Base-by-base conservation (phyloP, 2,888 invertebrate genomes). In the Leucophenga montana region DNA sequence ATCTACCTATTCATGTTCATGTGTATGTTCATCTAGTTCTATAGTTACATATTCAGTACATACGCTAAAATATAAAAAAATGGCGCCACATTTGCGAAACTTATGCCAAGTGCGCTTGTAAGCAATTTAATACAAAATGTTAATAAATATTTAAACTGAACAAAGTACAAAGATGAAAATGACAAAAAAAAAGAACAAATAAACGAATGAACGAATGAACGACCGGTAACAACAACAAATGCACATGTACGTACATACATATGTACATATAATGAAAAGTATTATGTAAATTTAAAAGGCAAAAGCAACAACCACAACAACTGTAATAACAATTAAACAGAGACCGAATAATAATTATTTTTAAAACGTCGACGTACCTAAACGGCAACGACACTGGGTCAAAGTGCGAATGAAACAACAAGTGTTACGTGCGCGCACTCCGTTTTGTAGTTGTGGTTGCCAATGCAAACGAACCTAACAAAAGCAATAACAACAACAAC, bases 101-200 rank as follows among this genome's bases (percentile, higher is more conserved):
- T 39, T 39, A 8, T 39, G 39, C 39, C 20, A 53, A 20, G 18
- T 13, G 22, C 54, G 18, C 11, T 54, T 18, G 14, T 54, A 22
- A 54, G 11, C 11, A 54, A 18, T 54, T 54, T 54, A 54, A 20
- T 18, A 13, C 16, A 54, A 18, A 22, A 53, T 39, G 31, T 62
- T 62, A 31, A 62, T 39, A 62, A 44, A 62, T 62, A 62, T 39
- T 46, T 22, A 65, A 48, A 46, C 18, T 50, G 48, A 48, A 48
- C 48, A 65, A 65, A 48, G 66, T 31, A 33, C 66, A 53, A 54
- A 50, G 20, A 48, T 20, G 11, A 50, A 65, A 22, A 50, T 39
- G n/a, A 65, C 5, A 27, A 22, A 14, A 48, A 64, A 61, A 18
- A 22, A 22, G 22, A 48, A 14, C 16, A 5, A 65, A 46, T 44